Base-by-base conservation (phyloP, 2,113 vertebrate genomes). In the Leptocoma aspasia region DNA sequence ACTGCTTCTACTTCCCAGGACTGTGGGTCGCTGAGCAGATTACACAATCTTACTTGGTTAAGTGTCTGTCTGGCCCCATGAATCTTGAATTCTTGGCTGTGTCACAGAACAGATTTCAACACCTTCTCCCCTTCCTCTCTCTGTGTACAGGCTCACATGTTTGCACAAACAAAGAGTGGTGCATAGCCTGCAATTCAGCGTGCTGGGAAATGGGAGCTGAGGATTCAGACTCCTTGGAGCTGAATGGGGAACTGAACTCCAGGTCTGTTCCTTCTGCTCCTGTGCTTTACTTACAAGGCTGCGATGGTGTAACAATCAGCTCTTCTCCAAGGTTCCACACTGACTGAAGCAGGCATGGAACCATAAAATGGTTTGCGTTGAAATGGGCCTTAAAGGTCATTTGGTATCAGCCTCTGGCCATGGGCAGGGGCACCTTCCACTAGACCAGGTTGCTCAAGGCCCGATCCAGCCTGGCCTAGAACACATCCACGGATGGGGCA, bases 31-130 rank as follows among this genome's bases (percentile, higher is more conserved):
- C 75, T 6, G 9, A 15, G 68, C 68, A 70, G 76, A 93, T 97
- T 94, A 39, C 94, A 90, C 96, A 96, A 94, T 73, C 0, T 0
- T 15, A 13, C 79, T 92, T 56, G 39, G 80, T 83, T 92, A 77
- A 94, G 30, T 66, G 80, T 93, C 92, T 96, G 82, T 82, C 94
- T 95, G 90, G 90, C 82, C 88, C 71, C 59, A 81, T 81, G 89
- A 93, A 86, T 88, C 76, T 77, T 93, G 63, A 65, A 63, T 94
- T 90, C 82, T 83, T 96, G 94, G 96, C 94, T 70, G 21, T 3
- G 2, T 79, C 52, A 15, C 63, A 70, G 59, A 52, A 17, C 10
- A 56, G 47, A 96, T 95, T 97, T 97, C 96, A 90, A 90, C 95
- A 92, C 86, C 89, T 94, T 90, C 79, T 76, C 54, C 21, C 65